Percentiles rank a stretch among this genome's conserved stretches.
phyloP scores from a whole-genome alignment of 2,888 invertebrate genomes.

The Dynastes tityus region DNA sequence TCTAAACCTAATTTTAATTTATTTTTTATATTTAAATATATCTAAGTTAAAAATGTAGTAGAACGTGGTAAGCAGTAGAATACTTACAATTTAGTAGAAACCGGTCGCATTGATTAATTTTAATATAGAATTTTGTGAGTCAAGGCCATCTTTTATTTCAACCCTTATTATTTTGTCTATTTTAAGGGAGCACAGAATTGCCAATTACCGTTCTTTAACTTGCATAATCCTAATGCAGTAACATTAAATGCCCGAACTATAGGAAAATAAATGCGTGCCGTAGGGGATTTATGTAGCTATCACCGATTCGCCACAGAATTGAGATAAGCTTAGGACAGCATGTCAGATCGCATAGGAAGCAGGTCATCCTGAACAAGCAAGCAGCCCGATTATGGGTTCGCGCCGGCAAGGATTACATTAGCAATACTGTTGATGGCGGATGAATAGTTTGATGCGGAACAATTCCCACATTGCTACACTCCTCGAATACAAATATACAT shows the following conservation, averaged over 20 bases:
- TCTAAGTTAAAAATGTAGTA: no score
- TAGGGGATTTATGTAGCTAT: not conserved
- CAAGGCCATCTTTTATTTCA: no score
- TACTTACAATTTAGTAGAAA: no score
- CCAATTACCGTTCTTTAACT: no score
- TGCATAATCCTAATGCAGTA: no score
- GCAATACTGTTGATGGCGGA: conserved; percentile 59
- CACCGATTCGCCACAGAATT: conserved; percentile 19
- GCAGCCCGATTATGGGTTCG: conserved; percentile 56
- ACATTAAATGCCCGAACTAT: not conserved
- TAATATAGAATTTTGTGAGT: no score
- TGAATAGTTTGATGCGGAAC: conserved; percentile 20
- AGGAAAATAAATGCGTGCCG: not conserved
- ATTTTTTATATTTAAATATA: no score
- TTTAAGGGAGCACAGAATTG: no score
- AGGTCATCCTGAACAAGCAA: conserved; percentile 61
- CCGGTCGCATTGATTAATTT: no score
- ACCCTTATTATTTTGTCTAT: no score
- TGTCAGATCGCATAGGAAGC: conserved; percentile 58
- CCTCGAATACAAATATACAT: conserved; percentile 44
- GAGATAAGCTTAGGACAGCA: conserved; percentile 47
- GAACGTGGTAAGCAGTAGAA: no score
- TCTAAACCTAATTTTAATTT: no score
- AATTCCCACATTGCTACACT: conserved; percentile 5
- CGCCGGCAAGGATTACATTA: conserved; percentile 61